Percentiles rank a stretch among this genome's conserved stretches.
Conservation (phyloP, 2,797 vertebrate species). For the Potorous gilbertii region DNA sequence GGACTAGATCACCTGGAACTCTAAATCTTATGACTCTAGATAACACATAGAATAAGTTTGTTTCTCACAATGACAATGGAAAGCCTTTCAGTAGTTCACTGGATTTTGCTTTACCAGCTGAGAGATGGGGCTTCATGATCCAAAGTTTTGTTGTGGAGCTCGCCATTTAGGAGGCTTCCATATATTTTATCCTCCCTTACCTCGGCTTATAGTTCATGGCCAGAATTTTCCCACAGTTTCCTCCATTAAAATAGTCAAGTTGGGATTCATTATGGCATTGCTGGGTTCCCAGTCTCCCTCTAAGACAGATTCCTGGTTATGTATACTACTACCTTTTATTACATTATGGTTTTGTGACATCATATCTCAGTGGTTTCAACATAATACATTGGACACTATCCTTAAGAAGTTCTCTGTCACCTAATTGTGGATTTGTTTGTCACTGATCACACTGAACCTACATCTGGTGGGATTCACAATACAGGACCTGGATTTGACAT, state of each 20-base stretch:
- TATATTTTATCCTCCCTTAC: not conserved
- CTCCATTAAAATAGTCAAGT: not conserved
- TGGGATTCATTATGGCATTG: not conserved
- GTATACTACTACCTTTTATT: not conserved
- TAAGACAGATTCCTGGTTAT: not conserved
- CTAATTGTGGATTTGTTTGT: not conserved
- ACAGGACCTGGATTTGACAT: not conserved
- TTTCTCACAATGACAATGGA: not conserved
- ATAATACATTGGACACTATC: not conserved
- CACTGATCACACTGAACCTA: not conserved
- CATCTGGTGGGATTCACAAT: not conserved
- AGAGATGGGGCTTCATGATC: not conserved
- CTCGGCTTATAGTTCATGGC: not conserved
- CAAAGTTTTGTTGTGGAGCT: not conserved
- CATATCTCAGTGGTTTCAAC: not conserved
- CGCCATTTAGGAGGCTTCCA: not conserved
- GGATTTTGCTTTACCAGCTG: not conserved
- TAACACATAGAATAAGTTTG: not conserved
- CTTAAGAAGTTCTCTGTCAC: not conserved
- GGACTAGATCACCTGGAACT: not conserved
- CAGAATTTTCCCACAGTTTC: not conserved
- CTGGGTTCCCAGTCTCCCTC: not conserved
- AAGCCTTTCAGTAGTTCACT: not conserved
- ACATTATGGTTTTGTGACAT: not conserved
- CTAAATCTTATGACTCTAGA: not conserved